Evolutionary conservation across 2,888 invertebrate species (phyloP).

Genomic region (Ephialtes manifestator): DNA sequence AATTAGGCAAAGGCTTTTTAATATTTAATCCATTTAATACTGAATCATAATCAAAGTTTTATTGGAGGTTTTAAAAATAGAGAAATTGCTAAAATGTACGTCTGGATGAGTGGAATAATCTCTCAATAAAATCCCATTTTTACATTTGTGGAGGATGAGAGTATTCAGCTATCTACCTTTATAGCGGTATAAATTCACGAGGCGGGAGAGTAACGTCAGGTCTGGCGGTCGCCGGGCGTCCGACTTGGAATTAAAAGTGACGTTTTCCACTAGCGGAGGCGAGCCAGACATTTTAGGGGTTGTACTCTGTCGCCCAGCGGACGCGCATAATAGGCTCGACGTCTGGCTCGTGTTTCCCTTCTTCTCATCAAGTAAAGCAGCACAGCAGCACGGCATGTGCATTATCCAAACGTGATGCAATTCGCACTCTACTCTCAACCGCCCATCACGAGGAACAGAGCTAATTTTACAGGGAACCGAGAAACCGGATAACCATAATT

Average conservation of each 20-base stretch:
- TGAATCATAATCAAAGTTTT: not conserved
- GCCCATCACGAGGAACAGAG: constrained; percentile 32
- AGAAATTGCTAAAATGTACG: not conserved
- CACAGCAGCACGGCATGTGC: constrained; percentile 40
- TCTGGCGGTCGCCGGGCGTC: constrained; percentile 37
- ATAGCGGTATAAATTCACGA: constrained; percentile 9
- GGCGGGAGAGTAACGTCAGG: constrained; percentile 33
- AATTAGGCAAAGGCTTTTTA: no score
- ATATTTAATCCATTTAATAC: no score
- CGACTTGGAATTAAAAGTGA: constrained; percentile 65
- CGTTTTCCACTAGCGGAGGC: constrained; percentile 50
- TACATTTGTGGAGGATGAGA: not conserved
- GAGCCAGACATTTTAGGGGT: constrained; percentile 58
- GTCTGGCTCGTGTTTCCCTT: constrained; percentile 66
- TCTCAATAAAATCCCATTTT: not conserved
- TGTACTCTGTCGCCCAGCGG: constrained; percentile 53
- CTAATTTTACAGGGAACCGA: constrained; percentile 39
- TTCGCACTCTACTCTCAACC: constrained; percentile 33
- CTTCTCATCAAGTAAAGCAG: constrained; percentile 56
- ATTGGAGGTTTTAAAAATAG: not conserved
- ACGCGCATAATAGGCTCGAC: constrained; percentile 64
- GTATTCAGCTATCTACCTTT: not conserved
- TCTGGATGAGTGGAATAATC: not conserved
- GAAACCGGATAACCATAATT: constrained; percentile 43
- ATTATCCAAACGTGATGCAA: constrained; percentile 65